Percentiles rank a stretch among this genome's conserved stretches.
Evolutionary conservation across 92 coral and sea anemone genomes (phyloP).

Genomic region (Phymanthus crucifer): DNA sequence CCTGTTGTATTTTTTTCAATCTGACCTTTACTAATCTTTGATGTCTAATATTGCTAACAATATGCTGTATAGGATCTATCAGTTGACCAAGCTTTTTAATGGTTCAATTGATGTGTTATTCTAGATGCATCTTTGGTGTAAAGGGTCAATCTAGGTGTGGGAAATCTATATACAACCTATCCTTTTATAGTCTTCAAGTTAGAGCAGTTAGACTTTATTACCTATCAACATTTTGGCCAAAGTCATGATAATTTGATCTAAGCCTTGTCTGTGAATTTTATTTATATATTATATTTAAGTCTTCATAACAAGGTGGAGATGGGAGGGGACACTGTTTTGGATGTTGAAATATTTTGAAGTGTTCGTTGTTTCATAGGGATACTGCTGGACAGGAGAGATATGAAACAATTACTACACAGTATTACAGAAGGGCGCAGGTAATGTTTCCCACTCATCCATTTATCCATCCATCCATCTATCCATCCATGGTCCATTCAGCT

Average conservation of each 20-base stretch:
- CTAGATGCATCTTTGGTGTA: neutral
- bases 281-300: no score
- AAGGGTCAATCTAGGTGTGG: slow-evolving; percentile 12
- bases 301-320: neutral
- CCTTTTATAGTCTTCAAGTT: neutral
- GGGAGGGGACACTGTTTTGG: neutral
- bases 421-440: slow-evolving; percentile 98
- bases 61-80: neutral
- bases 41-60: no score
- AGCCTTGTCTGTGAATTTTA: neutral
- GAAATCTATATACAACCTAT: neutral
- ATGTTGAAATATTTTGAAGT: neutral
- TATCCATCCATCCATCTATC: neutral
- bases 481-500: neutral
- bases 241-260: no score
- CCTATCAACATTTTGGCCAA: no score
- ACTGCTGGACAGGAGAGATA: slow-evolving; percentile 99
- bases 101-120: neutral
- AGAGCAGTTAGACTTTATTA: neutral
- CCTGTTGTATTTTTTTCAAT: no score
- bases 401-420: slow-evolving; percentile 98
- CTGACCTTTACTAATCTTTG: no score
- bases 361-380: slow-evolving; percentile 59
- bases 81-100: neutral
- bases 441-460: neutral